Evolutionary conservation across 2,113 vertebrate species (phyloP), one percentile per base, ranked within the genome.

Genomic region (Numenius arquata): DNA sequence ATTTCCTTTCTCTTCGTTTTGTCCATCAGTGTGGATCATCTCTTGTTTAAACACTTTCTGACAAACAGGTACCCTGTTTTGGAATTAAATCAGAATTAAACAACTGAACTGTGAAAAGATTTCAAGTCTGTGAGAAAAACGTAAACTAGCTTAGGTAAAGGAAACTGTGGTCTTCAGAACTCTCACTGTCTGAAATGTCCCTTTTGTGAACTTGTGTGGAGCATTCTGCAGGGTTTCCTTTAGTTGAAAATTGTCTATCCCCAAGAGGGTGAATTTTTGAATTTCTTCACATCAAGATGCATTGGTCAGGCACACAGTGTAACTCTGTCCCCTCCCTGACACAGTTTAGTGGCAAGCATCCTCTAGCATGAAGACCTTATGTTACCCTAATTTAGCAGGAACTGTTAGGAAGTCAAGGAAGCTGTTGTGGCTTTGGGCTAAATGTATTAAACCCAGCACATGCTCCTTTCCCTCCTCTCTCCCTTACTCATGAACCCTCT

Each of bases 131-230:
- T 11, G 29, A 71, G 43, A 43, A 41, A 62, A 55, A 62, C 1
- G 9, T 6, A 11, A 48, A 55, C 32, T 78, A 34, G 27, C 13
- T 61, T 27, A 59, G 43, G 8, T 79, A 8, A 58, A 40, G 32
- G 27, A 70, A 63, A 12, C 26, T 10, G 3, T 19, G 16, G 27
- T 71, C 23, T 58, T 15, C 16, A 48, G 36, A 59, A 27, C 45
- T 50, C 5, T 1, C 6, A 1, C 30, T 36, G 67, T 30, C 21
- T 1, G 1, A 29, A 12, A 52, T 6, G 7, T 41, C 25, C 11
- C 13, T 72, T 50, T 66, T 12, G 6, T 23, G 32, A 32, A 20
- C 32, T 52, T 43, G 26, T 27, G 17, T n/a, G 21, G 41, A 58
- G 26, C 26, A 5, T 21, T 27, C 52, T 58, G 21, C 14, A 32